Evolutionary conservation across 2,797 vertebrate species (phyloP), one percentile per base, ranked within the genome.

Genomic region (Brachymystax lenok): DNA sequence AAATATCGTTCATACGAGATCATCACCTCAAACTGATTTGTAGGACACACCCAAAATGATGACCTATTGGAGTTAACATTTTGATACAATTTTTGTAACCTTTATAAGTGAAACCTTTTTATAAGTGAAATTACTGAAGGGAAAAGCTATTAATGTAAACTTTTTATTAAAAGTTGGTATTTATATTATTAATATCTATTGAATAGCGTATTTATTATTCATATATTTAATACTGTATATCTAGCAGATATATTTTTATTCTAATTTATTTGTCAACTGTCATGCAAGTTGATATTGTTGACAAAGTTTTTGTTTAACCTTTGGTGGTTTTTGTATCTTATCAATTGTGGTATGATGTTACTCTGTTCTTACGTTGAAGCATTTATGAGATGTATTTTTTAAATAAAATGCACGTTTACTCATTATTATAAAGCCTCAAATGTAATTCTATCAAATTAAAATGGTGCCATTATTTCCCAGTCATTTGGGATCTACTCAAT

Each of bases 211-310:
- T 35, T 21, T 71, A 19, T 21, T 40, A 6, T 64, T 35, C 7
- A 72, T 27, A 17, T 63, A 19, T 74, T 74, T 33, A 63, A 27
- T 0, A 12, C 1, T 74, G 51, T 63, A 70, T 33, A 74, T 35
- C 5, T 46, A 46, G 2, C 56, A 61, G 7, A 8, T 3, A 17
- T 61, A 21, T 61, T 19, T 51, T 50, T 75, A 67, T 19, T 7
- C 54, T 19, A 24, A 69, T 21, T 3, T 71, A 52, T 71, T n/a
- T 69, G 19, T 68, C 24, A 68, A 75, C 19, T n/a, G 24, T 75
- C 27, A 68, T 76, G 21, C 33, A 50, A 54, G 16, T 70, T 69
- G 19, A 59, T 8, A n/a, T 69, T n/a, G 33, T 64, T 50, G 8
- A 64, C 28, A 40, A 14, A n/a, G 17, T 17, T 24, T 61, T 64